Evolutionary conservation across 2,113 vertebrate species (phyloP).

Genomic region (Mobula hypostoma): DNA sequence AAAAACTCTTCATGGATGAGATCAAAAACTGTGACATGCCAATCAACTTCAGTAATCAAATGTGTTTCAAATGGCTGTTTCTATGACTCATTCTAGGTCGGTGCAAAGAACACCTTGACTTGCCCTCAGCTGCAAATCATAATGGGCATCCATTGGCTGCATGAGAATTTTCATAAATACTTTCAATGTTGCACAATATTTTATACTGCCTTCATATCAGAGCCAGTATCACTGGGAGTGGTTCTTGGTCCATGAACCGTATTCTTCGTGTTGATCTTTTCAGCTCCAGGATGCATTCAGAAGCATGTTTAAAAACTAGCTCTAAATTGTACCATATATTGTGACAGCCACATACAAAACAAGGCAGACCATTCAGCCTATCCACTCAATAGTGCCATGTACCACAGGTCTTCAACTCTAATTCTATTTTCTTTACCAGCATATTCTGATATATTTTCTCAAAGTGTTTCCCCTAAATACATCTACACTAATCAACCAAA

Average conservation of each 20-base stretch:
- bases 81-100: background rate
- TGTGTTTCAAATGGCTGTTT: background rate
- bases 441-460: background rate
- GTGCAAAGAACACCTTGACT: background rate
- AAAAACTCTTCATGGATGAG: background rate
- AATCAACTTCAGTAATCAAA: background rate
- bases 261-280: background rate
- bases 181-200: background rate
- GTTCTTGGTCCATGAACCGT: background rate
- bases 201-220: background rate
- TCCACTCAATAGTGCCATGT: too few species aligned
- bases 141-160: background rate
- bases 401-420: background rate
- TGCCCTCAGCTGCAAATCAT: background rate
- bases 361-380: background rate
- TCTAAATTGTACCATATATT: too few species aligned
- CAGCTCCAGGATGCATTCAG: background rate
- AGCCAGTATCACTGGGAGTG: background rate
- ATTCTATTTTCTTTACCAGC: background rate
- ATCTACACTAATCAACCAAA: background rate
- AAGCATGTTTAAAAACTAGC: background rate
- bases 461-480: background rate
- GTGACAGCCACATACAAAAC: background rate
- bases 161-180: background rate
- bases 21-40: background rate